Base-by-base conservation (phyloP, 2,888 invertebrate genomes). In the Cantharis lateralis region DNA sequence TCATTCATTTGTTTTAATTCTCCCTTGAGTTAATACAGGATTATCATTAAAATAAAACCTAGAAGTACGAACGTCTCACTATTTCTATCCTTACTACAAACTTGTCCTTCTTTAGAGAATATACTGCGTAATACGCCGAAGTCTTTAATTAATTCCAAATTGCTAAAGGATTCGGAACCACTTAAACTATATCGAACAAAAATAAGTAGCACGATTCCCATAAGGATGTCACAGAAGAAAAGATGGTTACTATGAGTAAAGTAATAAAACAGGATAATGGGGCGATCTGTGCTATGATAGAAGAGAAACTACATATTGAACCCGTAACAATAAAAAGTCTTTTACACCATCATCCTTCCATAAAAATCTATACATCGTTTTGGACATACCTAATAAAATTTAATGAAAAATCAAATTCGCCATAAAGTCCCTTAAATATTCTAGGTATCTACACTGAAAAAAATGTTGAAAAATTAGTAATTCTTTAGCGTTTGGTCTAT, bases 251-350 rank as follows among this genome's bases (percentile, higher is more conserved):
- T 66, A 24, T 20, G 64, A 66, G 24, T 20, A 20, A 66, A 24
- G 64, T 20, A 66, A 66, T 66, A 66, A 24, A 66, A 66, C 24
- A 24, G 64, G 20, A 66, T 66, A 66, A 66, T 66, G 13, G 64
- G 24, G 20, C 64, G 64, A 66, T 24, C 64, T 66, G 24, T 5
- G 64, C 64, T 20, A 66, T 66, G 64, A 66, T 66, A 66, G 64
- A 66, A 24, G 20, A 66, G 64, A 66, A 66, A 66, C 64, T 66
- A 66, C 64, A 66, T 18, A 66, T 66, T 66, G 64, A 24, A 66
- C 24, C 24, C 24, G 18, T 16, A 66, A 20, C 64, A 66, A 24
- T 66, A 66, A 66, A 66, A 66, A 16, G 64, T 48, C 48, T 48
- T 48, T 48, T 48, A 48, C 48, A 48, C 48, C 48, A 48, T 48